These are phyloP conservation scores for Sepioteuthis lessoniana DNA, from an alignment of 2,888 invertebrate genomes.

Conservation along the genomic window DNA sequence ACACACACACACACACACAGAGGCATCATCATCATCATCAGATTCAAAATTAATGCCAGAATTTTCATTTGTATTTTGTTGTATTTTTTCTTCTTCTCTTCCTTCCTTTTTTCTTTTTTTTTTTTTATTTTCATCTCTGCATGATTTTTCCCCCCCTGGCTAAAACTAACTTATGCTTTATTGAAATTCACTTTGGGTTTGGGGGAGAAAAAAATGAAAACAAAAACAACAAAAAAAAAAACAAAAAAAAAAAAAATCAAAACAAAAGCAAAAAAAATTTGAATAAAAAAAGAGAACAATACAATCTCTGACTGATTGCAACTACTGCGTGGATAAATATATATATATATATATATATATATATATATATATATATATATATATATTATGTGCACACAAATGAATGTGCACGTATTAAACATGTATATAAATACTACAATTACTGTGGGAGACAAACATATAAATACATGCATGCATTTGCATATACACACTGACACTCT, in stretches of 20 bases:
- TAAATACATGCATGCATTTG: not conserved
- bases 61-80: slow-evolving; percentile 6
- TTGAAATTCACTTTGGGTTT: not conserved
- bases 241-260: too few species aligned
- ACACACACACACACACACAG: not conserved
- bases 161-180: not conserved
- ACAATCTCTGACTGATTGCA: slow-evolving; percentile 20
- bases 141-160: not conserved
- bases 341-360: not conserved
- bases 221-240: too few species aligned
- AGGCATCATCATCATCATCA: not conserved
- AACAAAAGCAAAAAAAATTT: too few species aligned
- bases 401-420: not conserved
- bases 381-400: not conserved
- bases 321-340: slow-evolving; percentile 33
- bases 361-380: not conserved
- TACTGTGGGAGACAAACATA: slow-evolving; percentile 4
- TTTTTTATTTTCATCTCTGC: not conserved
- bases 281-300: not conserved
- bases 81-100: not conserved
- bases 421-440: not conserved
- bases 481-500: not conserved
- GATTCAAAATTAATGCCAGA: slow-evolving; percentile 20
- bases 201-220: not conserved
- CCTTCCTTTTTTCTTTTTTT: not conserved